Evolutionary conservation across 2,797 vertebrate genomes (phyloP).

Genomic region (Xyrichtys novacula): DNA sequence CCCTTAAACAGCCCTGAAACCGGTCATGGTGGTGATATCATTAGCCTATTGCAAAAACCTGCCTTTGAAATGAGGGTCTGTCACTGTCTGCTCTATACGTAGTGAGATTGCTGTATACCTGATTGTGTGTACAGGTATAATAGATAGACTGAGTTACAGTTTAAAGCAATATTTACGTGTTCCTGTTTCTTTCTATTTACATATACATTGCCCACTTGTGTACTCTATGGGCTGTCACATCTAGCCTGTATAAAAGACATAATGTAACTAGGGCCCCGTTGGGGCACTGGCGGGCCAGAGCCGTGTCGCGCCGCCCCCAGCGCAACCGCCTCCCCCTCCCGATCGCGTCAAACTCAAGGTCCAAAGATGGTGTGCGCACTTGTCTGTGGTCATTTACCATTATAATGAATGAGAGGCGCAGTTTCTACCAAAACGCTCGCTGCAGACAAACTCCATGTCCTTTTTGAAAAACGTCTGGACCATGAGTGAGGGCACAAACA

Average conservation of each 20-base stretch:
- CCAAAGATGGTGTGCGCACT: too few species aligned
- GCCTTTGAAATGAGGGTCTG: slow-evolving; percentile 38
- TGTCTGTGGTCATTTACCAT: too few species aligned
- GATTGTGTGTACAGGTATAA: slow-evolving; percentile 22
- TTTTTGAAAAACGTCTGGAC: too few species aligned
- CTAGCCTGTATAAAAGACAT: slow-evolving; percentile 44
- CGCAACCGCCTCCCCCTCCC: too few species aligned
- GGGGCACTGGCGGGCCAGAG: too few species aligned
- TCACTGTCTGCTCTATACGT: slow-evolving; percentile 10
- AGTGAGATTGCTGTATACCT: slow-evolving; percentile 14
- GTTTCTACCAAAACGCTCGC: too few species aligned
- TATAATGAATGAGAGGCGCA: too few species aligned
- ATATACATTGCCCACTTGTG: slow-evolving; percentile 60
- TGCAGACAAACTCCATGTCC: too few species aligned
- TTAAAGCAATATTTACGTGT: slow-evolving; percentile 55
- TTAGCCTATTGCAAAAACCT: slow-evolving; percentile 23
- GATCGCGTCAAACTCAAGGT: too few species aligned
- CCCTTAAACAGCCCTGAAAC: slow-evolving; percentile 52
- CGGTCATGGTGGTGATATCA: slow-evolving; percentile 31
- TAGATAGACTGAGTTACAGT: slow-evolving; percentile 14
- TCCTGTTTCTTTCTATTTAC: slow-evolving; percentile 52
- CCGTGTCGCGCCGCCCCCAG: too few species aligned
- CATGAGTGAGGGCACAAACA: too few species aligned
- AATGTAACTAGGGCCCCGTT: slow-evolving; percentile 19
- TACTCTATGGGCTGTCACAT: slow-evolving; percentile 21